These are phyloP conservation scores for Eumaeus atala DNA, from an alignment of 1,140 invertebrate genomes.

Conservation along the genomic window DNA sequence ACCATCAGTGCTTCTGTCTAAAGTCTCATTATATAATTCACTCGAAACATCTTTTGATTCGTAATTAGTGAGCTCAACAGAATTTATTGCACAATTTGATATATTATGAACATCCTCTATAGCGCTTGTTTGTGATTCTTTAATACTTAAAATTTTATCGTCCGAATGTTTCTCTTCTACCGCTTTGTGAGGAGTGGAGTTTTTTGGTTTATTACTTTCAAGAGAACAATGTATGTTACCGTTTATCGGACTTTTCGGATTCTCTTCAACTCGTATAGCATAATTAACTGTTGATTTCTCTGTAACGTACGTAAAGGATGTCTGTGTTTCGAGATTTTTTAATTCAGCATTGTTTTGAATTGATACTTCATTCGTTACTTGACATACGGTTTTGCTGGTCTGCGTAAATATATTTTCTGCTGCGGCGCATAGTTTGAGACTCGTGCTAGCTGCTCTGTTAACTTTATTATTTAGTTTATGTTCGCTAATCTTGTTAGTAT, in stretches of 20 bases:
- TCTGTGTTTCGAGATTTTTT: slow-evolving; percentile 53
- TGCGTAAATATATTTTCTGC: slow-evolving; percentile 57
- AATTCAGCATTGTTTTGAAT: slow-evolving; percentile 19
- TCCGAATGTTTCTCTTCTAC: slow-evolving; percentile 18
- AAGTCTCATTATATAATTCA: slow-evolving; percentile 23
- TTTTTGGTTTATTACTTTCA: too few species aligned
- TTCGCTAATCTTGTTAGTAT: slow-evolving; percentile 16
- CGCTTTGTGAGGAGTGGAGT: too few species aligned
- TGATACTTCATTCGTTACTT: slow-evolving; percentile 38
- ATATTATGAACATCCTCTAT: background rate
- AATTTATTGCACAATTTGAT: slow-evolving; percentile 26
- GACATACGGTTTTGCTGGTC: slow-evolving; percentile 64
- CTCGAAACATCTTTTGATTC: slow-evolving; percentile 27
- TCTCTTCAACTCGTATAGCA: slow-evolving; percentile 26
- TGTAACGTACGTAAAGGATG: slow-evolving; percentile 48
- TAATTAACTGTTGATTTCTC: slow-evolving; percentile 48
- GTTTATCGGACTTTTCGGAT: background rate
- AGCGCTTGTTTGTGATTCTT: background rate
- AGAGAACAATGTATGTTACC: too few species aligned
- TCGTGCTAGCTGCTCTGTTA: slow-evolving; percentile 25
- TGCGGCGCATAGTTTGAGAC: slow-evolving; percentile 27
- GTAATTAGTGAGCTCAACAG: background rate
- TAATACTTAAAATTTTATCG: slow-evolving; percentile 3
- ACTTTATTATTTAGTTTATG: slow-evolving; percentile 19
- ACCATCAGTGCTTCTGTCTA: slow-evolving; percentile 32